phyloP scores from a whole-genome alignment of 2,113 vertebrate species.

The Prochilodus magdalenae region DNA sequence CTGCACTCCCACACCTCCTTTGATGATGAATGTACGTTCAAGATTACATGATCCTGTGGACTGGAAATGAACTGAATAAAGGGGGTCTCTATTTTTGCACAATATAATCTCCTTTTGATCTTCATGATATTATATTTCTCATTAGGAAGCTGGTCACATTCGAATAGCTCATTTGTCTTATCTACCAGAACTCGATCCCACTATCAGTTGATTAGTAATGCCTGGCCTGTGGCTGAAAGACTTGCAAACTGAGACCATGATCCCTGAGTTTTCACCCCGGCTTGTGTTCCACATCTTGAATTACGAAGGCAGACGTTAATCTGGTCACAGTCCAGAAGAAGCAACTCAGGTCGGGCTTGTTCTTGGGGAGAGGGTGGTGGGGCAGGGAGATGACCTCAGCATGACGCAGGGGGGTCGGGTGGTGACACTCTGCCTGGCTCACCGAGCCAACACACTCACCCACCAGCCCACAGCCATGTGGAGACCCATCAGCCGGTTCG shows the following conservation, averaged over 20 bases:
- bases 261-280: neutral
- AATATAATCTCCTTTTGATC: too few relatives aligned
- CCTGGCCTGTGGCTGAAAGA: neutral
- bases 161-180: neutral
- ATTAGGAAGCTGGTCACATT: neutral
- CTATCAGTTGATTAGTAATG: neutral
- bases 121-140: too few relatives aligned
- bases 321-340: constrained; percentile 20
- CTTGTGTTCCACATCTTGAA: constrained; percentile 7
- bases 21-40: too few relatives aligned
- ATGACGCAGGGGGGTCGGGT: neutral
- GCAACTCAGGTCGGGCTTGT: neutral
- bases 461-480: constrained; percentile 30
- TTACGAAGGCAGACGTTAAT: neutral
- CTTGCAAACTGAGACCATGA: neutral
- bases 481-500: constrained; percentile 53
- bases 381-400: neutral
- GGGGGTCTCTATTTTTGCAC: too few relatives aligned
- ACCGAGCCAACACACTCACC: constrained; percentile 29
- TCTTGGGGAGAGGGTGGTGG: too few relatives aligned
- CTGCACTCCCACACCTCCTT: too few relatives aligned
- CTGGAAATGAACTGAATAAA: too few relatives aligned
- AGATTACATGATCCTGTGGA: too few relatives aligned
- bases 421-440: neutral
- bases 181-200: neutral